Evolutionary conservation across 2,888 invertebrate species (phyloP).

Genomic region (Formica aserva): DNA sequence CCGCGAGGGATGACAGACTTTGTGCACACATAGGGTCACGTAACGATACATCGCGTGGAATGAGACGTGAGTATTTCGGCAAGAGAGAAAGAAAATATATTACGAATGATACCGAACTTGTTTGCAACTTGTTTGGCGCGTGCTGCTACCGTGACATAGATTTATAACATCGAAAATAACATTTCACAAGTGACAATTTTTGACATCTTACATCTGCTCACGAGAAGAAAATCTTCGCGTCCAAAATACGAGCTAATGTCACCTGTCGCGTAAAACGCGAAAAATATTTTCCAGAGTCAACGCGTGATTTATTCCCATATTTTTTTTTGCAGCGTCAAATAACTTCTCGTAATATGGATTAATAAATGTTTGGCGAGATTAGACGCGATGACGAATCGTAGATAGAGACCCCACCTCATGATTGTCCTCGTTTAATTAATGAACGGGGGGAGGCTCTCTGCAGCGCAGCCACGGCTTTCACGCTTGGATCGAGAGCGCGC

Average conservation of each 20-base stretch:
- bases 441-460: slow-evolving; percentile 4
- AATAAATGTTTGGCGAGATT: slow-evolving; percentile 32
- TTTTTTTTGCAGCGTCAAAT: not conserved
- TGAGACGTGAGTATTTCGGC: not conserved
- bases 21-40: slow-evolving; percentile 8
- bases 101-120: not conserved
- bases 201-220: no score
- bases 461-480: slow-evolving; percentile 40
- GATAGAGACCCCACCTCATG: not conserved
- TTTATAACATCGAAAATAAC: no score
- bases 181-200: no score
- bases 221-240: no score
- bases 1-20: slow-evolving; percentile 39
- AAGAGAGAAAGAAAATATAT: not conserved
- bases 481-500: slow-evolving; percentile 51
- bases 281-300: no score
- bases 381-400: slow-evolving; percentile 13
- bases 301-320: no score
- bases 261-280: no score
- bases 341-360: not conserved
- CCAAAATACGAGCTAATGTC: no score
- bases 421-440: slow-evolving; percentile 69
- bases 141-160: not conserved
- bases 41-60: not conserved
- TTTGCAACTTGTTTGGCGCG: slow-evolving; percentile 3